Evolutionary conservation across 2,113 vertebrate genomes (phyloP).

Genomic region (Thomomys bottae): DNA sequence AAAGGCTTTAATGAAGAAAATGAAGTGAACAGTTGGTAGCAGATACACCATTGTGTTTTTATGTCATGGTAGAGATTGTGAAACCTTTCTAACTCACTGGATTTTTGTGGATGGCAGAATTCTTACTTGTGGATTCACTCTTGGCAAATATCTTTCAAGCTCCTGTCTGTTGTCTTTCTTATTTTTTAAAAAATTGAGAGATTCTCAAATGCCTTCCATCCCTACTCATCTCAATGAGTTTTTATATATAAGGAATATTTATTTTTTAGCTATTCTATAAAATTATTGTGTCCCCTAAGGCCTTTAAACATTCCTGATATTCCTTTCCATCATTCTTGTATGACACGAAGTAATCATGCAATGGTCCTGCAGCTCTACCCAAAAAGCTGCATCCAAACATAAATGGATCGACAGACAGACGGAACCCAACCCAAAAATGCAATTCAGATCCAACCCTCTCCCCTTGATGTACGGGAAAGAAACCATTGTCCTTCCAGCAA

Average conservation of each 20-base stretch:
- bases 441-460: background rate
- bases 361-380: constrained; percentile 25
- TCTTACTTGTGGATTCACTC: constrained; percentile 57
- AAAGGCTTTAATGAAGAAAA: constrained; percentile 65
- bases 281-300: constrained; percentile 74
- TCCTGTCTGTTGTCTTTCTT: constrained; percentile 3
- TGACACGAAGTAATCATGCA: constrained; percentile 55
- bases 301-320: constrained; percentile 69
- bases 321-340: constrained; percentile 56
- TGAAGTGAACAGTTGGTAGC: constrained; percentile 68
- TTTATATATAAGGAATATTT: too few relatives aligned
- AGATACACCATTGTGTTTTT: constrained; percentile 60
- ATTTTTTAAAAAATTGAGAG: too few relatives aligned
- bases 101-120: too few relatives aligned
- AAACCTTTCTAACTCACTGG: too few relatives aligned
- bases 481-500: too few relatives aligned
- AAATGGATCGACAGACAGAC: background rate
- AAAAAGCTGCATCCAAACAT: background rate
- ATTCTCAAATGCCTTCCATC: constrained; percentile 34
- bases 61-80: background rate
- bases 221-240: constrained; percentile 65
- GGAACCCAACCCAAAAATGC: background rate
- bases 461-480: too few relatives aligned
- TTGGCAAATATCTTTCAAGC: constrained; percentile 65
- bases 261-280: too few relatives aligned